A percentile compares a stretch with the other conserved stretches of the same genome.
phyloP scores from a whole-genome alignment of 2,113 vertebrate species.

The Peromyscus leucopus region DNA sequence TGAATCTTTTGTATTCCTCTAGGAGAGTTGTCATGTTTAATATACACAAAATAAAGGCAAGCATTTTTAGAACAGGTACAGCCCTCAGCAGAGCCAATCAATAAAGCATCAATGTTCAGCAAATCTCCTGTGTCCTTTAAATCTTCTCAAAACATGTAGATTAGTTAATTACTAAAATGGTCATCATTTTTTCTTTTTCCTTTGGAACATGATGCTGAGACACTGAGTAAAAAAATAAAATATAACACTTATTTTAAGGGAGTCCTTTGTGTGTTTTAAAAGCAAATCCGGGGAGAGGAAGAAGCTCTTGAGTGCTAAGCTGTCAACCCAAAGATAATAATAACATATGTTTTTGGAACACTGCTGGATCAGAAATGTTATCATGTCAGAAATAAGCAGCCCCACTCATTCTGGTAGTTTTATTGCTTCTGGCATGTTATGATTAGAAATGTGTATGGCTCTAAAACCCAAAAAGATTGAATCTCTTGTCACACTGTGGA shows the following conservation, averaged over 20 bases:
- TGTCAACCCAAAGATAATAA: conserved; percentile 66
- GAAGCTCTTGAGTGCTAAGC: conserved; percentile 51
- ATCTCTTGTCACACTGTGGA: conserved; percentile 57
- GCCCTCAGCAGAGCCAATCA: background rate
- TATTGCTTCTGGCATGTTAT: conserved; percentile 74
- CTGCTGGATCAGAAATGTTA: conserved; percentile 66
- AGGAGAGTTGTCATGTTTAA: background rate
- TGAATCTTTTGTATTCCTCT: background rate
- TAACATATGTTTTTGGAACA: conserved; percentile 57
- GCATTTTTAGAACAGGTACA: background rate
- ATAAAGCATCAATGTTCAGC: conserved; percentile 1
- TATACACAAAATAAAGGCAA: conserved; percentile 28
- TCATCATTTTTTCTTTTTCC: background rate
- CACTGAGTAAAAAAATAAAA: conserved; percentile 51
- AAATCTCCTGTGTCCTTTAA: conserved; percentile 17
- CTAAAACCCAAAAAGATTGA: conserved; percentile 74
- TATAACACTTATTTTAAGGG: conserved; percentile 54
- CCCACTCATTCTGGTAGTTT: conserved; percentile 61
- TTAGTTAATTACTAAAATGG: conserved; percentile 1
- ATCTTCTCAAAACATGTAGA: background rate
- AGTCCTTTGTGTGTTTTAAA: conserved; percentile 53
- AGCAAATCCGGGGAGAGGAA: conserved; percentile 36
- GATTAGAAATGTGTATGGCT: conserved; percentile 66
- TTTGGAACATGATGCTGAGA: conserved; percentile 9
- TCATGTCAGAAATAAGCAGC: conserved; percentile 65